Evolutionary conservation across 2,797 vertebrate species (phyloP), one percentile per base, ranked within the genome.

Genomic region (Macrochelys suwanniensis): DNA sequence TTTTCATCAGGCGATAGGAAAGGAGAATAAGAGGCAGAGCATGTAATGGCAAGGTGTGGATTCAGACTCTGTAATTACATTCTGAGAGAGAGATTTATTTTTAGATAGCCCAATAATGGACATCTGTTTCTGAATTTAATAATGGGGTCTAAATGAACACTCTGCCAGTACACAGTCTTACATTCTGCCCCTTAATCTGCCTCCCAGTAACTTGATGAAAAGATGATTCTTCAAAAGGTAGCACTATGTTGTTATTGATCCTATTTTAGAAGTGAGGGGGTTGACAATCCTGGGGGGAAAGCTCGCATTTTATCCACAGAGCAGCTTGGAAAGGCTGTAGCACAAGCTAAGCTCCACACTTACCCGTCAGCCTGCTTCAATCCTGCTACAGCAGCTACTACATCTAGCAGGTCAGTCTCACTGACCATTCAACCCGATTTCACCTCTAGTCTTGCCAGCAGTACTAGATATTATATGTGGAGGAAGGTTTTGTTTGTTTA

Each of bases 391-490:
- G 65, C 37, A 89, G n/a, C 7, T 81, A 59, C 28, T 82, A 28
- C 51, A 65, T 51, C 13, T 92, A 15, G 88, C 77, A 16, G 5
- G n/a, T 56, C 11, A 76, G 4, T 0, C 0, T 42, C 50, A 87
- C 80, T 13, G 68, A 77, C 19, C 19, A 54, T 78, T 90, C 53
- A 74, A 50, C 6, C 26, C 53, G 83, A 59, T 31, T 84, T 17
- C n/a, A 28, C 15, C 74, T 78, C 80, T 89, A 56, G 51, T 16
- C 3, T 11, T 94, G 47, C 82, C 84, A 90, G 84, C 17, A 68
- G 37, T 26, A 47, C 17, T 13, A 31, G 0, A 77, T 47, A 47
- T 49, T 49, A 0, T 49, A 26, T 1, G 10, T 26, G 51, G 89
- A 15, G 87, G 85, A 91, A 5, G 84, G 21, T 5, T 19, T 87